Evolutionary conservation across 2,113 vertebrate species (phyloP).

Genomic region (Melanerpes aurifrons): DNA sequence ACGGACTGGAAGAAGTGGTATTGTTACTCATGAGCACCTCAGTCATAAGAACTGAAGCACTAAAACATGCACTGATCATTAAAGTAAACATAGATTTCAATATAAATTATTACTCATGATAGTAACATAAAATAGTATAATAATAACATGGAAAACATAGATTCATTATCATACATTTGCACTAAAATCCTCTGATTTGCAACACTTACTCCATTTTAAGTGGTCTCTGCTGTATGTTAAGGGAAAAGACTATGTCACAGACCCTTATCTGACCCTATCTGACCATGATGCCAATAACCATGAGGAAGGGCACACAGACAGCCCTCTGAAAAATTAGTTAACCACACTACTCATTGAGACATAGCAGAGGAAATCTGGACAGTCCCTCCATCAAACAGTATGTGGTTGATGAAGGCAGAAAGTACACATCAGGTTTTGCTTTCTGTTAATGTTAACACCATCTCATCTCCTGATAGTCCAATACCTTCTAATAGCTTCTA

Average conservation of each 20-base stretch:
- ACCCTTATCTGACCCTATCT: too few species aligned
- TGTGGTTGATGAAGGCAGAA: background rate
- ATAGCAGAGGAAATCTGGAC: background rate
- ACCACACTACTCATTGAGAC: background rate
- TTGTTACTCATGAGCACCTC: background rate
- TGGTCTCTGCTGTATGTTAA: background rate
- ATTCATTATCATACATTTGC: background rate
- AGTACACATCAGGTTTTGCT: background rate
- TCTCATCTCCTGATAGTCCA: background rate
- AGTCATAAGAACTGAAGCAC: background rate
- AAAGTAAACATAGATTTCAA: background rate
- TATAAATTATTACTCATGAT: background rate
- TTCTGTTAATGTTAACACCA: background rate
- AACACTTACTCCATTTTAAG: background rate
- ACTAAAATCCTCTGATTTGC: background rate
- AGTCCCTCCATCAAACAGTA: background rate
- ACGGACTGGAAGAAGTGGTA: background rate
- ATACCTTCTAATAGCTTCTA: background rate
- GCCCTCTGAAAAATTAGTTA: background rate
- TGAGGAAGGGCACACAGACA: background rate
- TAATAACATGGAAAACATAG: background rate
- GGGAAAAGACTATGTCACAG: background rate
- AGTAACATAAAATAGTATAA: background rate
- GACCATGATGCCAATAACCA: background rate
- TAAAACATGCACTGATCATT: background rate